phyloP scores from a whole-genome alignment of 2,888 invertebrate genomes.

The Philereme vetulata region DNA sequence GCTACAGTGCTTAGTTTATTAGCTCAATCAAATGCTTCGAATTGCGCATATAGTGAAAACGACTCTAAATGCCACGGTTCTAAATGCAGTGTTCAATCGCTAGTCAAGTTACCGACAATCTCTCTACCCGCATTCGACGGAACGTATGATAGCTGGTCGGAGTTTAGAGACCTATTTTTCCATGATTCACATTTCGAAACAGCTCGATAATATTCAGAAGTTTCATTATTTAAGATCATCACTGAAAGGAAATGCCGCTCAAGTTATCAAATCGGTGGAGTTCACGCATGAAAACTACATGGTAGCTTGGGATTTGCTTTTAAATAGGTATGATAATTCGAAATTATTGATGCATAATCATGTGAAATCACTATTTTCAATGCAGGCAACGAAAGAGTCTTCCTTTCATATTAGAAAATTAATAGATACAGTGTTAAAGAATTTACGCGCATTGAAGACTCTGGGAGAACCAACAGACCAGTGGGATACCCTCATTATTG shows the following conservation, averaged over 20 bases:
- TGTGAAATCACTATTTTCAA: conserved; percentile 2
- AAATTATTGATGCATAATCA: conserved; percentile 5
- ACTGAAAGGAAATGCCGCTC: too few species aligned
- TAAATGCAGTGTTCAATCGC: background rate
- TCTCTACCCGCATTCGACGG: background rate
- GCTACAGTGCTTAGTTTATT: background rate
- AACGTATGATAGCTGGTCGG: background rate
- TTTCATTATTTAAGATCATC: too few species aligned
- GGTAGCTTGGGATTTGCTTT: too few species aligned
- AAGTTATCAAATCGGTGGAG: too few species aligned
- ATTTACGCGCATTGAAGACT: conserved; percentile 29
- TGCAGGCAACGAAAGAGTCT: conserved; percentile 23
- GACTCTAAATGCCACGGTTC: background rate
- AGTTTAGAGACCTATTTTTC: background rate
- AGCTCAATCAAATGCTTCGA: background rate
- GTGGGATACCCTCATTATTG: conserved; percentile 37
- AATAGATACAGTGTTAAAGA: conserved; percentile 32
- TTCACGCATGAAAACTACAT: too few species aligned
- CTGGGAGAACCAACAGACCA: conserved; percentile 30
- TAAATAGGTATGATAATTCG: background rate
- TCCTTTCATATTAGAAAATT: conserved; percentile 25
- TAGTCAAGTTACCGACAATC: background rate
- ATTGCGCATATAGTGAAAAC: too few species aligned
- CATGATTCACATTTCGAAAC: conserved; percentile 1
- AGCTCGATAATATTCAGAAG: too few species aligned